These are phyloP conservation scores for Antedon mediterranea DNA, from an alignment of 53 echinoderm and acorn worm genomes.

Conservation along the genomic window DNA sequence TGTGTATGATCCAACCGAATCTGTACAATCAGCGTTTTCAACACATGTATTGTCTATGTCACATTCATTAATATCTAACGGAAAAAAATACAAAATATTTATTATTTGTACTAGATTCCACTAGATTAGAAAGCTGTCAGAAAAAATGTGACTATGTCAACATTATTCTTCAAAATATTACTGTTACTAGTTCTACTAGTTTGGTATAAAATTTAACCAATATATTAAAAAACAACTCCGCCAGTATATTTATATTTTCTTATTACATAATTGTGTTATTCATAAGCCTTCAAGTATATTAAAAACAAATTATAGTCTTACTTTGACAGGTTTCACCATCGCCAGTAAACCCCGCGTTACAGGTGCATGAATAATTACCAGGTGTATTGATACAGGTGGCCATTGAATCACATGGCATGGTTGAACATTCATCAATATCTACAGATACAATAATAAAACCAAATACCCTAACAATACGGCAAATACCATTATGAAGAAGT, in stretches of 20 bases:
- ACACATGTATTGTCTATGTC: constrained; percentile 4
- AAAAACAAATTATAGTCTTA: too few species aligned
- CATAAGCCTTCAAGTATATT: too few species aligned
- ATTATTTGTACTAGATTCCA: background rate
- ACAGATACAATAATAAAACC: background rate
- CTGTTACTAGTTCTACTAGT: too few species aligned
- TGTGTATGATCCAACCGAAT: constrained; percentile 29
- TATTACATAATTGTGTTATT: too few species aligned
- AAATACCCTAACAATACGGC: too few species aligned
- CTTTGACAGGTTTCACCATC: constrained; percentile 18
- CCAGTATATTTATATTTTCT: too few species aligned
- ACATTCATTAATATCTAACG: constrained; percentile 47
- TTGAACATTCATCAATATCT: constrained; percentile 42
- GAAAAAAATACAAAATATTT: background rate
- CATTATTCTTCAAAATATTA: too few species aligned
- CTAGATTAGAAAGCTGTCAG: too few species aligned
- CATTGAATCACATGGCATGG: constrained; percentile 8
- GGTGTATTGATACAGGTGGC: constrained; percentile 24
- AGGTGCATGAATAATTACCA: constrained; percentile 21
- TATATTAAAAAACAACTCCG: too few species aligned
- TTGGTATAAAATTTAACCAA: too few species aligned
- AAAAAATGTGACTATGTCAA: too few species aligned
- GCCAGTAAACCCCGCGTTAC: constrained; percentile 20
- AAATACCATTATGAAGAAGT: too few species aligned
- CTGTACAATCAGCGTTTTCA: constrained; percentile 29